A percentile compares a stretch with the other conserved stretches of the same genome.
Evolutionary conservation across 1,140 invertebrate genomes (phyloP).

Genomic region (Diorhabda carinulata): DNA sequence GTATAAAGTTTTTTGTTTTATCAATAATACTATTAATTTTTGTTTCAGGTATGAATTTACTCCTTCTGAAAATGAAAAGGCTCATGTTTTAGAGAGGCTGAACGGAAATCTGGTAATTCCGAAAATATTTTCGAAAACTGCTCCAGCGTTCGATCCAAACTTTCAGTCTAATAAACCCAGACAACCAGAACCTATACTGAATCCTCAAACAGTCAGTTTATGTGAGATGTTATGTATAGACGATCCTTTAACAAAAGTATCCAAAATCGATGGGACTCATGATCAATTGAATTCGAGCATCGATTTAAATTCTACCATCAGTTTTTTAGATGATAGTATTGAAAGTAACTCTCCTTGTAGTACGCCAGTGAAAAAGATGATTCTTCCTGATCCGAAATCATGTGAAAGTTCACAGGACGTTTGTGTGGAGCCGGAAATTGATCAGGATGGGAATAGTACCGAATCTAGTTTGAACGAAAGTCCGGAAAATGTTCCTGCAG

Average conservation of each 20-base stretch:
- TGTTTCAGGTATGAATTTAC: constrained; percentile 66
- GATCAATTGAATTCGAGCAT: constrained; percentile 20
- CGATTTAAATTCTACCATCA: constrained; percentile 18
- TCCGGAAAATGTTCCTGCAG: no score
- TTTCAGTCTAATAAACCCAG: constrained; percentile 37
- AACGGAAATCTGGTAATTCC: constrained; percentile 65
- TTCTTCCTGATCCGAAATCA: constrained; percentile 27
- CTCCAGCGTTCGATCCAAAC: constrained; percentile 58
- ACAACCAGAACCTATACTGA: constrained; percentile 56
- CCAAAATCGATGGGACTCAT: constrained; percentile 35
- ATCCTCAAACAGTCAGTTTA: constrained; percentile 78
- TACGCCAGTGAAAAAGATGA: constrained; percentile 9
- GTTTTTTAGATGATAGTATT: constrained; percentile 25
- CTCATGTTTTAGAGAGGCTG: constrained; percentile 63
- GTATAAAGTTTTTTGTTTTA: no score
- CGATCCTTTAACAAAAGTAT: constrained; percentile 63
- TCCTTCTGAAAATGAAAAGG: constrained; percentile 71
- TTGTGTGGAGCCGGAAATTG: no score
- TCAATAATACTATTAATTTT: constrained; percentile 8
- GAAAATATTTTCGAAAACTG: constrained; percentile 73
- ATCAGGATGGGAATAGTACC: no score
- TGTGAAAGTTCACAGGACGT: no score
- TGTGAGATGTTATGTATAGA: constrained; percentile 76
- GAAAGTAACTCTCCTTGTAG: constrained; percentile 9
- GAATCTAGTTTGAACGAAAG: no score